Conservation (phyloP, 2,113 vertebrate species). For the Rhineura floridana region DNA sequence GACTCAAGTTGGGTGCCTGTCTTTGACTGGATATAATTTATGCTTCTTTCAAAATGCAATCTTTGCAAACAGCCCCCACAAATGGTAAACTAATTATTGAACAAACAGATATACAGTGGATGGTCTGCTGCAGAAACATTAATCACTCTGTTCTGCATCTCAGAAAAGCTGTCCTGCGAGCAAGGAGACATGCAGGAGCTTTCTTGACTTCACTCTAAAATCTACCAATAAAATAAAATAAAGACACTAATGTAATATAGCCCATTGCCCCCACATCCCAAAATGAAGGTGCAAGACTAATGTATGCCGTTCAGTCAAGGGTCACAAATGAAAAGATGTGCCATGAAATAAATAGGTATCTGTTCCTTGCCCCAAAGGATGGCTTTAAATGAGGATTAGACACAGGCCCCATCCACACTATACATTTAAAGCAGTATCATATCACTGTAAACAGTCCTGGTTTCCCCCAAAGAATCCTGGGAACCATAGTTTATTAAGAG, state of each 20-base stretch:
- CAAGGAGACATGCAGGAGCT: not conserved
- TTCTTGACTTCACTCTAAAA: not conserved
- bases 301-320: not conserved
- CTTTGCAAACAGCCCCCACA: constrained; percentile 21
- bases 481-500: too few species aligned
- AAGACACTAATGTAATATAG: not conserved
- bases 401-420: too few species aligned
- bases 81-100: constrained; percentile 35
- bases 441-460: too few species aligned
- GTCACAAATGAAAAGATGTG: not conserved
- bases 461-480: too few species aligned
- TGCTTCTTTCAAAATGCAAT: not conserved
- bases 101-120: not conserved
- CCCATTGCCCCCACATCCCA: not conserved
- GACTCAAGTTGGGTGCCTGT: constrained; percentile 27
- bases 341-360: not conserved
- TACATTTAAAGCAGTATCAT: too few species aligned
- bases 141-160: constrained; percentile 13
- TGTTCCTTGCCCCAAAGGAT: not conserved
- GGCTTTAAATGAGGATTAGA: not conserved
- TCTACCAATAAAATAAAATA: not conserved
- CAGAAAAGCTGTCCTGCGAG: not conserved
- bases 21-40: constrained; percentile 42
- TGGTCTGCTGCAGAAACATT: not conserved
- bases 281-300: not conserved